Conservation (phyloP, 2,113 vertebrate genomes). For the Dasyurus viverrinus region DNA sequence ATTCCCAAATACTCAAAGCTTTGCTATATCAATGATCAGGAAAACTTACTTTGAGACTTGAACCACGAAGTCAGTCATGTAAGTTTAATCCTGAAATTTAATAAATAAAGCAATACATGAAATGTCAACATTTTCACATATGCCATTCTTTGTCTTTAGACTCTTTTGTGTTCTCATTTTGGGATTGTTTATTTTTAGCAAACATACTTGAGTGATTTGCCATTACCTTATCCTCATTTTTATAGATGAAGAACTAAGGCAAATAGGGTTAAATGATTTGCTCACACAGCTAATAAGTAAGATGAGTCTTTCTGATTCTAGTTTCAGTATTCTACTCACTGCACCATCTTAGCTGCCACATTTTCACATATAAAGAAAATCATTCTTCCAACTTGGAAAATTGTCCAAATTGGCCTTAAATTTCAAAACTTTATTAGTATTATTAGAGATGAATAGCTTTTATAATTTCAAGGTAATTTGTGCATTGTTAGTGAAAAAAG, state of each 20-base stretch:
- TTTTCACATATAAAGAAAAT: constrained; percentile 23
- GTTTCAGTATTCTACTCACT: no score
- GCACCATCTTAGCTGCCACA: no score
- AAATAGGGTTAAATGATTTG: not conserved
- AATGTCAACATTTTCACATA: not conserved
- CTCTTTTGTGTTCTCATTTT: not conserved
- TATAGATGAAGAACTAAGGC: not conserved
- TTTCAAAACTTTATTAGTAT: not conserved
- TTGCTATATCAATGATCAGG: not conserved
- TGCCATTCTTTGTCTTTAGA: not conserved
- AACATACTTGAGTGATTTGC: not conserved
- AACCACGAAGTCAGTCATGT: not conserved
- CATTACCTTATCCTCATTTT: not conserved
- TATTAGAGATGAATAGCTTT: not conserved
- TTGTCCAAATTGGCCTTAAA: not conserved
- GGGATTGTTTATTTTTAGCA: not conserved
- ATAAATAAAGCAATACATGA: not conserved
- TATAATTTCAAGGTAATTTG: not conserved
- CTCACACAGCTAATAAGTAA: not conserved
- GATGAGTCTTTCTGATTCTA: no score
- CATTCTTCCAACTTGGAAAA: constrained; percentile 41
- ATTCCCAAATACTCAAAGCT: not conserved
- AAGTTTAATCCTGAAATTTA: not conserved
- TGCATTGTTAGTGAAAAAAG: not conserved
- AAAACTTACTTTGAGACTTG: not conserved